Evolutionary conservation across 2,888 invertebrate species (phyloP), one percentile per base, ranked within the genome.

Genomic region (Mythimna albipuncta): DNA sequence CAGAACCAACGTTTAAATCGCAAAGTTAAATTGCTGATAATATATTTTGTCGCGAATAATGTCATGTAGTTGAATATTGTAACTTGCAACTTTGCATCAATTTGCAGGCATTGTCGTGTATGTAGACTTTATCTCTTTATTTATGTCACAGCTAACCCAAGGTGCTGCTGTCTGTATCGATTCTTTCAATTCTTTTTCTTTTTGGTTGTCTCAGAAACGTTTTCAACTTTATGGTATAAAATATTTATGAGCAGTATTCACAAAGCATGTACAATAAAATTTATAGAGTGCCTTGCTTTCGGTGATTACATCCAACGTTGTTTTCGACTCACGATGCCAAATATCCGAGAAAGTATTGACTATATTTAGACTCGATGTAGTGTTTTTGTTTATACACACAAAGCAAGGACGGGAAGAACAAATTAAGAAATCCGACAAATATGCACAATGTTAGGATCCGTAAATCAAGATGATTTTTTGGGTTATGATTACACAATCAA

Each of bases 281-380:
- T 75, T 78, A 84, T 70, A 77, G 69, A 78, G 64, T 66, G 79
- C 65, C 71, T 81, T 79, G 77, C 75, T 83, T 81, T 85, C 66
- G 80, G 62, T 69, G 75, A 84, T 87, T 85, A 83, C 83, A 84
- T 81, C 72, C 85, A 77, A 86, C 68, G 82, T 85, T 90, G 89
- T 91, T 90, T 90, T 91, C 85, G 74, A 73, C 64, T 84, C 69
- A 66, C 81, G 85, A 83, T 91, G 91, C 91, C 91, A 92, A 91
- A 86, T 87, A 87, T 86, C 82, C 82, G 87, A 88, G 90, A 92
- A 91, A 91, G 89, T 90, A 86, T 88, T 88, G 85, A 85, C 89
- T 91, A 91, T 88, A 90, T 91, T 88, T 91, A 92, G 89, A 87
- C 80, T 83, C 75, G 76, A 75, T 79, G 75, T 70, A 73, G 57